These are phyloP conservation scores for Pipra filicauda DNA, from an alignment of 2,113 vertebrate species.

Conservation along the genomic window DNA sequence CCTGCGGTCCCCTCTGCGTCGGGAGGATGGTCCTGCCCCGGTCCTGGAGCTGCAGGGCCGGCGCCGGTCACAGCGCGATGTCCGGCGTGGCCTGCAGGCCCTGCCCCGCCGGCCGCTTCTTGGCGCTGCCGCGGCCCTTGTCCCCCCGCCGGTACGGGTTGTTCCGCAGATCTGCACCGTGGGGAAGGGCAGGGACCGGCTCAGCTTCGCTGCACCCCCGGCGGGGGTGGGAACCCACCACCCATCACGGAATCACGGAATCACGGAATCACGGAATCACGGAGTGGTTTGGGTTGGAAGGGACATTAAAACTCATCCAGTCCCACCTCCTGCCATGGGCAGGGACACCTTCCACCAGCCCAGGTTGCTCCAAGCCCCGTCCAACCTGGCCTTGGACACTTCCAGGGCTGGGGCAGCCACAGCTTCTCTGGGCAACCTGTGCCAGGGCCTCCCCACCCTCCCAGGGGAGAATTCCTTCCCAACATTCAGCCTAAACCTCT, in stretches of 20 bases:
- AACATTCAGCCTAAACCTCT: neutral
- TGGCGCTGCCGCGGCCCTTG: slow-evolving; percentile 80
- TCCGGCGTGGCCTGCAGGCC: slow-evolving; percentile 83
- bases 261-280: accelerated
- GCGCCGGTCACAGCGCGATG: slow-evolving; percentile 77
- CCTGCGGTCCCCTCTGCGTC: neutral
- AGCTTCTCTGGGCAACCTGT: neutral
- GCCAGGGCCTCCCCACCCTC: neutral
- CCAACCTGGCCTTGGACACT: neutral
- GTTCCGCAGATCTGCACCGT: slow-evolving; percentile 83
- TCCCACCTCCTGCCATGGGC: neutral
- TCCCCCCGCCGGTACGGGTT: slow-evolving; percentile 90
- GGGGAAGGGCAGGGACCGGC: accelerated
- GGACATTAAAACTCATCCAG: neutral
- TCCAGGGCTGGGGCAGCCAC: neutral
- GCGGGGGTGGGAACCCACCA: accelerated
- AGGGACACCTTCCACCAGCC: neutral
- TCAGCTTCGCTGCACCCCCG: neutral
- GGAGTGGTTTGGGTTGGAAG: neutral
- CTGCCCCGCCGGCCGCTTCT: slow-evolving; percentile 77
- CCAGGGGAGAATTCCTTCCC: neutral
- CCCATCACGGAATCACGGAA: accelerated
- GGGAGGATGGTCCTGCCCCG: neutral
- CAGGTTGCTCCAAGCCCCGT: accelerated
- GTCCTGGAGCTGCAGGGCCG: neutral